Evolutionary conservation across 2,797 vertebrate genomes (phyloP), one percentile per base, ranked within the genome.

Genomic region (Cossypha dichroa): DNA sequence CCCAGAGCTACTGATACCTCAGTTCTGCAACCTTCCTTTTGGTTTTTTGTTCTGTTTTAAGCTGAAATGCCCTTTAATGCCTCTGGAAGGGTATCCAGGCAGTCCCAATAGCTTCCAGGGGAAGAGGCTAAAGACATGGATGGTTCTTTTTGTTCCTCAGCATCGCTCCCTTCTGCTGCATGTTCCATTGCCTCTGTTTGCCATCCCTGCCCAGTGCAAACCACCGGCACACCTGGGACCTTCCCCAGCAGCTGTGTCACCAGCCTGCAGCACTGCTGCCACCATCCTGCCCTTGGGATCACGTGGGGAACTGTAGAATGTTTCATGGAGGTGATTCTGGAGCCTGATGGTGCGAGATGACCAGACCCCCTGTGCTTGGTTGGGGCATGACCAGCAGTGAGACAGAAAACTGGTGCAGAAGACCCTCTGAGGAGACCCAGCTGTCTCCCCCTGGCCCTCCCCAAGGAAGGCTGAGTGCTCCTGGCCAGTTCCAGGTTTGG

Each of bases 1-100:
- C 94, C 97, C 97, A 88, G 96, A 97, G 98, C 98, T 97, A 93
- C 93, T 43, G 91, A 97, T 98, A 97, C 98, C 98, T 98, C 98
- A 98, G 97, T 97, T 96, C 73, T 6, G 97, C 97, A 68, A 92
- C 97, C 62, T 88, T 90, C 62, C 85, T 95, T 96, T 88, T 23
- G 62, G 5, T 88, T 94, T n/a, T n/a, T 13, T 85, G 33, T 64
- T 90, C 78, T 45, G n/a, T 96, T 96, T 49, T 70, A 83, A 92
- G 96, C 88, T 94, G 93, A 81, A 93, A 88, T 66, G 95, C 73
- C 96, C 97, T 96, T 92, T 60, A 90, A 80, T 41, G 95, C 97
- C 96, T 92, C 84, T 78, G 96, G 95, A 95, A 94, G 93, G 78
- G 89, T 88, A 94, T 90, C 96, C 79, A 74, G 93, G 91, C 94